These are phyloP conservation scores for Sminthurinus aureus DNA, from an alignment of 2,888 invertebrate species.

Conservation along the genomic window DNA sequence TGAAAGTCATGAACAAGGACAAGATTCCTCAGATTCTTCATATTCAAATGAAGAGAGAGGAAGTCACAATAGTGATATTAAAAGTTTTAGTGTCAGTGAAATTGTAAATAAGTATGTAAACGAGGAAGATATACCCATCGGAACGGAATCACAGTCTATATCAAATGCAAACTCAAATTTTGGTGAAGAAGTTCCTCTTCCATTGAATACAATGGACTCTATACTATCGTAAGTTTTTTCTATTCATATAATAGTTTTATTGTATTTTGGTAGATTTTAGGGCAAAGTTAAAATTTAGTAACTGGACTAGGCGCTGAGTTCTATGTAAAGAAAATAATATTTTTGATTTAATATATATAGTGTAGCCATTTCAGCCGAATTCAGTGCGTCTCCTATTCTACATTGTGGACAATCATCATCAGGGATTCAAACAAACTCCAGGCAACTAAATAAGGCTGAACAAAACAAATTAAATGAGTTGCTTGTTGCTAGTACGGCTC, in stretches of 20 bases:
- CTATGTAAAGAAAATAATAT: too few relatives aligned
- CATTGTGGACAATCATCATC: not conserved
- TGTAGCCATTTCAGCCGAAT: constrained; percentile 86
- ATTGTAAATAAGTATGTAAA: not conserved
- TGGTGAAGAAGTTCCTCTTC: constrained; percentile 24
- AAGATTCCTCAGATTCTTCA: constrained; percentile 24
- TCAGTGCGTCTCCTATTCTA: constrained; percentile 68
- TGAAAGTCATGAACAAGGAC: not conserved
- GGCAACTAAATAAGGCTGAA: constrained; percentile 80
- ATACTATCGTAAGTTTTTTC: constrained; percentile 66
- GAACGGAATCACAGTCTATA: not conserved
- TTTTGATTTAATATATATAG: constrained; percentile 63
- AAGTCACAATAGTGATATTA: not conserved
- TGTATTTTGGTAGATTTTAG: too few relatives aligned
- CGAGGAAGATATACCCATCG: not conserved
- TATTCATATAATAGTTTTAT: too few relatives aligned
- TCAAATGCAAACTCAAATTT: not conserved
- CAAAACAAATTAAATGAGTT: constrained; percentile 83
- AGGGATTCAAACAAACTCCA: constrained; percentile 37
- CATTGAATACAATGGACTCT: constrained; percentile 73
- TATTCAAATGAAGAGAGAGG: constrained; percentile 7
- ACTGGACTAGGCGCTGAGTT: too few relatives aligned
- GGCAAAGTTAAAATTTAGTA: too few relatives aligned
- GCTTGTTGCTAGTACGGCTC: constrained; percentile 83
- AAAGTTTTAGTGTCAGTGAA: not conserved